Conservation (phyloP, 2,888 invertebrate species). For the Calephelis perditalis region DNA sequence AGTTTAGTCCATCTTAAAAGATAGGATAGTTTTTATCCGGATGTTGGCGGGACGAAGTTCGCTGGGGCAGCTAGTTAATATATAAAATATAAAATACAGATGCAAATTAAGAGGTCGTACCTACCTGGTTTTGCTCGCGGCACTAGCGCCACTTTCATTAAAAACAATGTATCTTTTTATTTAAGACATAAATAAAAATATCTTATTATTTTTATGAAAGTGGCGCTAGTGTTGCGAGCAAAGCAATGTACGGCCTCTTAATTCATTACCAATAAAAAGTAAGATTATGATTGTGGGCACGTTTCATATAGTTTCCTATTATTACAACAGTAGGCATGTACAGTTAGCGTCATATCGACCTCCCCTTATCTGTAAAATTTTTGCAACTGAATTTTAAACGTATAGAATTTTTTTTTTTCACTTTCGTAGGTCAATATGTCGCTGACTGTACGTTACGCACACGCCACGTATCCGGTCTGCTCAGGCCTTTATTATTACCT, state of each 20-base stretch:
- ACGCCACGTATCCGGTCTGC: slow-evolving; percentile 16
- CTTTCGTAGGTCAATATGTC: slow-evolving; percentile 20
- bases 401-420: slow-evolving; percentile 20
- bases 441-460: slow-evolving; percentile 22
- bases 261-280: slow-evolving; percentile 5
- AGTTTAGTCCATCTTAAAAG: no score
- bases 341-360: slow-evolving; percentile 18
- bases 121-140: slow-evolving; percentile 7
- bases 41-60: no score
- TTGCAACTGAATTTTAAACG: slow-evolving; percentile 20
- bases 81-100: neutral
- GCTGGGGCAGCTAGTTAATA: no score
- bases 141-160: slow-evolving; percentile 12
- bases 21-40: no score
- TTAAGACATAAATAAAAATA: neutral
- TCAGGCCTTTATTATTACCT: slow-evolving; percentile 20
- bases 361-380: slow-evolving; percentile 20
- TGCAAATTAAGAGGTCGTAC: slow-evolving; percentile 11
- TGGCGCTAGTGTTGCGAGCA: slow-evolving; percentile 10
- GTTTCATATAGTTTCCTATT: slow-evolving; percentile 25
- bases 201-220: slow-evolving; percentile 8
- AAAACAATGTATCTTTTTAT: slow-evolving; percentile 3
- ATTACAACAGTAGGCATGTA: slow-evolving; percentile 25
- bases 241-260: neutral
- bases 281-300: slow-evolving; percentile 24